phyloP scores from a whole-genome alignment of 2,113 vertebrate genomes.

The Eolophus roseicapilla region DNA sequence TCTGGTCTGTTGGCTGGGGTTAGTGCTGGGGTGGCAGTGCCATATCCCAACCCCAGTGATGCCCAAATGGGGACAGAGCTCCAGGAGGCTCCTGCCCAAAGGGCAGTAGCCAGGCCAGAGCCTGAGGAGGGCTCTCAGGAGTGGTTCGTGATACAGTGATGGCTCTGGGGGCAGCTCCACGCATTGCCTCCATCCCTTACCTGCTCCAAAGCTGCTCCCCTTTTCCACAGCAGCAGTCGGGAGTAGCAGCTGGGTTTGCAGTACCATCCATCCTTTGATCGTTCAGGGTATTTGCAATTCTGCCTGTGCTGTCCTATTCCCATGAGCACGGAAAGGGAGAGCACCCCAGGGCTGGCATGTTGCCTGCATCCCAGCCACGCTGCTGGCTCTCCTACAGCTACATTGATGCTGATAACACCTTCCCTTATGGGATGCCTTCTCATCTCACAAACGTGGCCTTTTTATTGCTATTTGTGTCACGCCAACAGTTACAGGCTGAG shows the following conservation, averaged over 20 bases:
- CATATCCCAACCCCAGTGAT: fast-evolving
- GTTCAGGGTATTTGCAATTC: background rate
- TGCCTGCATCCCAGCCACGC: background rate
- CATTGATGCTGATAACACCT: background rate
- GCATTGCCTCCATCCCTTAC: background rate
- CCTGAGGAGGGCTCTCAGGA: background rate
- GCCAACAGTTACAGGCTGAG: background rate
- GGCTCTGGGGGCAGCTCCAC: background rate
- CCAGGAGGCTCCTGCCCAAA: background rate
- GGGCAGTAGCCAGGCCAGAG: background rate
- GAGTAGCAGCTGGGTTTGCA: background rate
- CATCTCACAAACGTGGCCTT: background rate
- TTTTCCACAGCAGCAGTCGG: fast-evolving
- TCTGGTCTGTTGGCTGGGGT: background rate
- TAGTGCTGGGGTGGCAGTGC: background rate
- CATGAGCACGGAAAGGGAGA: background rate
- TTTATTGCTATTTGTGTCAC: background rate
- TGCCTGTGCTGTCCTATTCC: background rate
- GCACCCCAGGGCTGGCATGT: fast-evolving
- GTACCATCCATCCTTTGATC: background rate
- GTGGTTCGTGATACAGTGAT: background rate
- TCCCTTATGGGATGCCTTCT: background rate
- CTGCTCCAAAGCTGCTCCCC: background rate
- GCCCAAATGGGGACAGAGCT: background rate
- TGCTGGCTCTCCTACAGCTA: fast-evolving